Percentiles rank a stretch among this genome's conserved stretches.
phyloP scores from a whole-genome alignment of 2,113 vertebrate species.

The Natator depressus region DNA sequence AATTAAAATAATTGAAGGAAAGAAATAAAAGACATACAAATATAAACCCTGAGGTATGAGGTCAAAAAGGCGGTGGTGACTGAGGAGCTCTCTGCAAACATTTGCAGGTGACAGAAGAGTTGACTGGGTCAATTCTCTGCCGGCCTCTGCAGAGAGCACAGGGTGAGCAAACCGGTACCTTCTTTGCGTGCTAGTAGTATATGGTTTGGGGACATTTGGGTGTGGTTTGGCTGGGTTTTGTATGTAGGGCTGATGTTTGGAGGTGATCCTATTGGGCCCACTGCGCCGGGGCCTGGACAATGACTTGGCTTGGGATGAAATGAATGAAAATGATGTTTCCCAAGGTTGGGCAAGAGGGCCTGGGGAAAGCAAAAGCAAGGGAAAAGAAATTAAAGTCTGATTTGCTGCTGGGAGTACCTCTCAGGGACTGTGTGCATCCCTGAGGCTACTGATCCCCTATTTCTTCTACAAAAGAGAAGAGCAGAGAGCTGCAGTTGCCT shows the following conservation, averaged over 20 bases:
- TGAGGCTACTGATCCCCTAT: background rate
- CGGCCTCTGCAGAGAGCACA: background rate
- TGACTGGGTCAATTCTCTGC: background rate
- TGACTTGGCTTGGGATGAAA: background rate
- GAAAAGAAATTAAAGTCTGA: background rate
- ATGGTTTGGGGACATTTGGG: background rate
- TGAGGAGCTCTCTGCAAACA: background rate
- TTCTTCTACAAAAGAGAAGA: background rate
- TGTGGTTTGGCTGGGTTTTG: background rate
- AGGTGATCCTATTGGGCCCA: background rate
- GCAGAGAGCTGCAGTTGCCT: background rate
- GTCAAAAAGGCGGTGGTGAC: background rate
- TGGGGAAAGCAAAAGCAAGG: background rate
- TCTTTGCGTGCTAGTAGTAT: background rate
- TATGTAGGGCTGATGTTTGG: background rate
- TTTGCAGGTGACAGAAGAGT: background rate
- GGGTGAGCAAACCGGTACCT: background rate
- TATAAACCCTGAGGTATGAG: background rate
- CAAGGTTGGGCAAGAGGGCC: background rate
- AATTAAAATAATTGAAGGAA: background rate
- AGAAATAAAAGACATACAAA: accelerated
- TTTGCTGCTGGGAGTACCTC: background rate
- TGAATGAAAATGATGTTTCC: background rate
- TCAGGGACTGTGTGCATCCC: background rate
- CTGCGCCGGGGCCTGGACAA: background rate